A percentile compares a stretch with the other conserved stretches of the same genome.
phyloP scores from a whole-genome alignment of 1,140 invertebrate genomes.

The Rhizoglyphus robini region DNA sequence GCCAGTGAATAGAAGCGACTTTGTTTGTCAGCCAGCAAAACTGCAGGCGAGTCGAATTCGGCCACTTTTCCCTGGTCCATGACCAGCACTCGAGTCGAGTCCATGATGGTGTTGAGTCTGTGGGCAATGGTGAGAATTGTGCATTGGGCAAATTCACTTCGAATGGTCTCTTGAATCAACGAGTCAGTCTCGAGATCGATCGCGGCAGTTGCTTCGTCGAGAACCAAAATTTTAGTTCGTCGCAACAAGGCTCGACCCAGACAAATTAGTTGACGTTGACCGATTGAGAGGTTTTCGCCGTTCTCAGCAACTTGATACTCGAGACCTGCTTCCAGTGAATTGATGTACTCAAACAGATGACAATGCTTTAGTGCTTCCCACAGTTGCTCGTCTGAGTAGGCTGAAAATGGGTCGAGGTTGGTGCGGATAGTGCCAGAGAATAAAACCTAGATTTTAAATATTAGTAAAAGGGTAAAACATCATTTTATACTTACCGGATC shows the following conservation, averaged over 20 bases:
- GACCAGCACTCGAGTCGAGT: constrained; percentile 29
- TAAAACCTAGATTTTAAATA: too few species aligned
- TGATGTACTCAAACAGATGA: constrained; percentile 25
- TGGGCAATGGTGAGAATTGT: constrained; percentile 52
- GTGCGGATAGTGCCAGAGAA: constrained; percentile 42
- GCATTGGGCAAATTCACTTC: constrained; percentile 42
- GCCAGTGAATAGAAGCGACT: constrained; percentile 34
- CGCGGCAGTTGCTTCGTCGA: constrained; percentile 50
- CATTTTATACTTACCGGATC: too few species aligned
- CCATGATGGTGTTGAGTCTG: constrained; percentile 38
- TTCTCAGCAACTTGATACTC: constrained; percentile 19
- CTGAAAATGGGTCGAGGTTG: constrained; percentile 29
- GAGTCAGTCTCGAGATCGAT: constrained; percentile 31
- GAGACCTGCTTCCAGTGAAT: constrained; percentile 18
- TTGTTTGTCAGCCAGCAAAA: constrained; percentile 31
- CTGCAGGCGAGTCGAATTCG: constrained; percentile 35
- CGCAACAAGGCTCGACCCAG: constrained; percentile 44
- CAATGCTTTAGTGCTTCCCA: constrained; percentile 26
- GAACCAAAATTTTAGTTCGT: constrained; percentile 39
- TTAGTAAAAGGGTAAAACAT: too few species aligned
- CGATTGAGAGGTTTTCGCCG: constrained; percentile 30
- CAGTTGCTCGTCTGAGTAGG: constrained; percentile 23
- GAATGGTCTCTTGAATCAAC: constrained; percentile 26
- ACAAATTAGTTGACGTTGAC: constrained; percentile 41
- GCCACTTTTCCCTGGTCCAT: constrained; percentile 36